A percentile compares a stretch with the other conserved stretches of the same genome.
Evolutionary conservation across 1,140 invertebrate genomes (phyloP).

Genomic region (Drosophila setifemur): DNA sequence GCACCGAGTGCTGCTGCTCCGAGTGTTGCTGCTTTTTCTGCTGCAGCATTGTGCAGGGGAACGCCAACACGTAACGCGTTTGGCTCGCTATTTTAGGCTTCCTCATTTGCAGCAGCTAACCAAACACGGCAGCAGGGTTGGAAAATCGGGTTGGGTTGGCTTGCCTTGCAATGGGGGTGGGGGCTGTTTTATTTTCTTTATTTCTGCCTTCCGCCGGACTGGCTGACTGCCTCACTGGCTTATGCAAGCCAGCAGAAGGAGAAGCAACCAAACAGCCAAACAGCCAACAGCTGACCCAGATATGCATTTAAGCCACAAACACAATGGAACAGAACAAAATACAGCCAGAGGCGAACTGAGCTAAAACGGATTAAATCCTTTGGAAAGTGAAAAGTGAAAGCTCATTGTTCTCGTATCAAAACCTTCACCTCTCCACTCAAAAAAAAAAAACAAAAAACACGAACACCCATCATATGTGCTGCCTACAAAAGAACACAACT

Average conservation of each 20-base stretch:
- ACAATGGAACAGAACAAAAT: constrained; percentile 5
- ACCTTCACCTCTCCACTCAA: background rate
- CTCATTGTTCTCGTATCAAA: constrained; percentile 22
- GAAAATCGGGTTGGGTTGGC: constrained; percentile 19
- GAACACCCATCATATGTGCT: too few relatives aligned
- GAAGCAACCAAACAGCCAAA: constrained; percentile 16
- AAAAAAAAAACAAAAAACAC: background rate
- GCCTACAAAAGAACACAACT: too few relatives aligned
- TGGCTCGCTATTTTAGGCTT: constrained; percentile 73
- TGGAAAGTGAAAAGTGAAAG: constrained; percentile 26
- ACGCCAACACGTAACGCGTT: constrained; percentile 54
- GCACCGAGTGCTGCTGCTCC: constrained; percentile 45
- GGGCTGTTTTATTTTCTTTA: background rate
- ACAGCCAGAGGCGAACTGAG: constrained; percentile 19
- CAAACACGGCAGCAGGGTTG: constrained; percentile 18
- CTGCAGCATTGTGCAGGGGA: constrained; percentile 27
- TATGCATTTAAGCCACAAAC: constrained; percentile 37
- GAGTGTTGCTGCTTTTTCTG: constrained; percentile 28
- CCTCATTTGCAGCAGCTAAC: constrained; percentile 63
- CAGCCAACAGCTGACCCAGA: constrained; percentile 50
- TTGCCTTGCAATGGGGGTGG: background rate
- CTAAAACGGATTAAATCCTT: constrained; percentile 35
- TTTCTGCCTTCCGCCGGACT: constrained; percentile 11
- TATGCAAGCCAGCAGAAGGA: constrained; percentile 52
- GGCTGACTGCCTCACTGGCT: constrained; percentile 36